Conservation (phyloP, 2,797 vertebrate genomes). For the Myripristis murdjan region DNA sequence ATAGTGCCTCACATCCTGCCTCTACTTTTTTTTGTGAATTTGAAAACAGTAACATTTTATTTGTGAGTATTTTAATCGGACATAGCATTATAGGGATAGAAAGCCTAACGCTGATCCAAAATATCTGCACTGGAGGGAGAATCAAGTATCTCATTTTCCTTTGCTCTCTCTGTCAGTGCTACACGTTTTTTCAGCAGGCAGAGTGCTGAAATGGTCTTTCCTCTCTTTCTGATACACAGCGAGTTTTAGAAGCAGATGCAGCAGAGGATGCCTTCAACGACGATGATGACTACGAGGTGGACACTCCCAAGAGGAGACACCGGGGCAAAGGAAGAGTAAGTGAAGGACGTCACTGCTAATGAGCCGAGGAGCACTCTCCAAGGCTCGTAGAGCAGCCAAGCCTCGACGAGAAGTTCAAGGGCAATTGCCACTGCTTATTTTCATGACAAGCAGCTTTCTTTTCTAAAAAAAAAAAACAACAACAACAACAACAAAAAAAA, state of each 20-base stretch:
- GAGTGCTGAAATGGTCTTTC: neutral
- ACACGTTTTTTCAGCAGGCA: neutral
- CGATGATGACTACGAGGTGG: conserved; percentile 95
- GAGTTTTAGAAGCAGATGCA: conserved; percentile 97
- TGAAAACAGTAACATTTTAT: too few relatives aligned
- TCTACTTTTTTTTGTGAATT: too few relatives aligned
- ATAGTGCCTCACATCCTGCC: too few relatives aligned
- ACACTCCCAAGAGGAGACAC: conserved; percentile 96
- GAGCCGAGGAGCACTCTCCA: neutral
- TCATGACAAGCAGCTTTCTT: too few relatives aligned
- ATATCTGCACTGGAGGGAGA: neutral
- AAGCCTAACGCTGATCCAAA: conserved; percentile 19
- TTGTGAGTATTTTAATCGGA: neutral
- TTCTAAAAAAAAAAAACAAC: too few relatives aligned
- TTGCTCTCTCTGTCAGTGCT: neutral
- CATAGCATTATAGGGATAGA: neutral
- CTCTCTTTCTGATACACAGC: conserved; percentile 81
- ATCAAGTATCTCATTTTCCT: neutral
- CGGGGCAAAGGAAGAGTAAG: conserved; percentile 96
- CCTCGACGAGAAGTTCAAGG: neutral
- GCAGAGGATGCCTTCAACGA: conserved; percentile 96
- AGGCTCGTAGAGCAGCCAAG: neutral
- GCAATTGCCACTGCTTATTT: neutral
- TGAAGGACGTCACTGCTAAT: neutral
- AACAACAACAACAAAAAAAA: too few relatives aligned